phyloP scores from a whole-genome alignment of 2,113 vertebrate species.

The Scomber scombrus region DNA sequence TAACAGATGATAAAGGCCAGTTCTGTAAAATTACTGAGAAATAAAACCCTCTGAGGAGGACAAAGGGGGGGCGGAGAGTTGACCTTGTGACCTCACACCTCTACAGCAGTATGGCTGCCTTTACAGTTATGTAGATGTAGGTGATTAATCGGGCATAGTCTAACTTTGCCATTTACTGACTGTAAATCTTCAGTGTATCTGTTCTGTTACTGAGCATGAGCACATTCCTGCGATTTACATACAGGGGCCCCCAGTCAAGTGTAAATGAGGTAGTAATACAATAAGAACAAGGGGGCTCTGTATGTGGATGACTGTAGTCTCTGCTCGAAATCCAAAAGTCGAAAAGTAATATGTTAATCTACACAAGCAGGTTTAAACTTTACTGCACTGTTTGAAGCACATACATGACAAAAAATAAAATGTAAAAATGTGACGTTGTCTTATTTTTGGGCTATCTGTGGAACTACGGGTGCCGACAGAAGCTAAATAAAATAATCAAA shows the following conservation, averaged over 20 bases:
- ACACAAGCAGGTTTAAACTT: not conserved
- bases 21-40: conserved; percentile 62
- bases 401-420: too few species aligned
- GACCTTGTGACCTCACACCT: conserved; percentile 29
- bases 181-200: not conserved
- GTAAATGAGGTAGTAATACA: conserved; percentile 45
- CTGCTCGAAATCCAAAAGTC: not conserved
- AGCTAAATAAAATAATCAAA: too few species aligned
- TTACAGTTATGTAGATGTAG: conserved; percentile 1
- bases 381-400: not conserved
- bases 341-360: not conserved
- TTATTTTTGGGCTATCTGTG: not conserved
- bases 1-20: conserved; percentile 69
- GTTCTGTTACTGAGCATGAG: not conserved
- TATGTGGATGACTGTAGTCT: conserved; percentile 9
- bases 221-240: not conserved
- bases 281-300: not conserved
- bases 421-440: too few species aligned
- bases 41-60: conserved; percentile 26
- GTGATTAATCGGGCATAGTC: not conserved
- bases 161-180: not conserved
- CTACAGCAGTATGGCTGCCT: conserved; percentile 8
- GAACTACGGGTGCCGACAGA: not conserved
- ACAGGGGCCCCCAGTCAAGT: conserved; percentile 7
- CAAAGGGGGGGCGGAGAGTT: not conserved